Percentiles rank a stretch among this genome's conserved stretches.
phyloP scores from a whole-genome alignment of 2,113 vertebrate species.

The Gorsachius goisagi region DNA sequence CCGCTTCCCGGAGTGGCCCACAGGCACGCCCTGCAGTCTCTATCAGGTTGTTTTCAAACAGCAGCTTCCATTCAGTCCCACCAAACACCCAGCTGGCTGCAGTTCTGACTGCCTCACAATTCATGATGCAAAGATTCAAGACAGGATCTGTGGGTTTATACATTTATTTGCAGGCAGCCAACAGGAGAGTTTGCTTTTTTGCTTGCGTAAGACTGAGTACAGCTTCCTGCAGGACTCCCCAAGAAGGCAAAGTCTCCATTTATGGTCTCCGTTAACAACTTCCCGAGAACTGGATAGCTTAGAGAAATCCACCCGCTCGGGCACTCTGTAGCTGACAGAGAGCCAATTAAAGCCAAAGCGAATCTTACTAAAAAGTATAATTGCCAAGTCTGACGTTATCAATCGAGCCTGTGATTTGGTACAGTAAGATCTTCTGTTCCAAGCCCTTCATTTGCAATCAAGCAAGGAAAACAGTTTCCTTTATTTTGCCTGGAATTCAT shows the following conservation, averaged over 20 bases:
- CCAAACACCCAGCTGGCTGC: not conserved
- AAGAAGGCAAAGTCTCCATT: not conserved
- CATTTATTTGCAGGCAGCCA: not conserved
- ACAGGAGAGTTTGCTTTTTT: not conserved
- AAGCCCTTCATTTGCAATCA: not conserved
- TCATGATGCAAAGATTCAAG: not conserved
- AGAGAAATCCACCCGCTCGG: not conserved
- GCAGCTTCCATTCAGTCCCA: not conserved
- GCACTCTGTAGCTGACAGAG: not conserved
- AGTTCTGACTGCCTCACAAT: not conserved
- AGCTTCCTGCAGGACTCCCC: not conserved
- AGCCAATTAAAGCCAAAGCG: not conserved
- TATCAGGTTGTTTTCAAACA: not conserved
- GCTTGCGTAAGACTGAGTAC: accelerated
- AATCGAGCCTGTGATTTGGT: not conserved
- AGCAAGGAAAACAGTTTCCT: not conserved
- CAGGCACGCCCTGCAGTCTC: not conserved
- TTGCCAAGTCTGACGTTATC: not conserved
- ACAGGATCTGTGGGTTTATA: not conserved
- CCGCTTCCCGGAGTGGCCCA: accelerated
- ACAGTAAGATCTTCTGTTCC: not conserved
- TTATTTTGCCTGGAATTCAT: not conserved
- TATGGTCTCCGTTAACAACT: not conserved
- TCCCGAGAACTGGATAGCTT: not conserved
- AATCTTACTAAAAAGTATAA: not conserved